Evolutionary conservation across 2,888 invertebrate genomes (phyloP).

Genomic region (Rhamphomyia laevipes): DNA sequence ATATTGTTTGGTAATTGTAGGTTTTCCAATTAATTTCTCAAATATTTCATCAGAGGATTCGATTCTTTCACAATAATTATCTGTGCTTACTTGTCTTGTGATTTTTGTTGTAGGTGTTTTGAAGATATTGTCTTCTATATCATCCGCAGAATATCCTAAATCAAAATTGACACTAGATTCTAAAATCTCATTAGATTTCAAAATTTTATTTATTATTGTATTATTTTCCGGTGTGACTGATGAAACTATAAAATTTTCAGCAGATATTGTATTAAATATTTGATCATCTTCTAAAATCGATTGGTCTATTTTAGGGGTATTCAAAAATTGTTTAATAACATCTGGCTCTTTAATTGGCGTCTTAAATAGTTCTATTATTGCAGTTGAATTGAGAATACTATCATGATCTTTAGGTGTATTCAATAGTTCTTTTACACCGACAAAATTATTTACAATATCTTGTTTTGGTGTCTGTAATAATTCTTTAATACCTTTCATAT

Average conservation of each 20-base stretch:
- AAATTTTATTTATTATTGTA: too few relatives aligned
- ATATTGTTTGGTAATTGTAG: conserved; percentile 14
- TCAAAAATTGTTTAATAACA: not conserved
- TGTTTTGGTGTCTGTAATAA: conserved; percentile 1
- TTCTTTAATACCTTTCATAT: not conserved
- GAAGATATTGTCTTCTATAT: conserved; percentile 28
- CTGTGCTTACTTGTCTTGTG: too few relatives aligned
- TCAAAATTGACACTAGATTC: too few relatives aligned
- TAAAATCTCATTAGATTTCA: too few relatives aligned
- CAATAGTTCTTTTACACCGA: conserved; percentile 4
- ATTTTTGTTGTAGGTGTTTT: conserved; percentile 19
- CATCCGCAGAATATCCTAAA: conserved; percentile 10
- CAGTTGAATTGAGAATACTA: not conserved
- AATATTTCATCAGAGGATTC: conserved; percentile 21
- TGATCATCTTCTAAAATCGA: conserved; percentile 14
- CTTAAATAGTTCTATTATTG: conserved; percentile 4
- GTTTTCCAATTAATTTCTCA: conserved; percentile 21
- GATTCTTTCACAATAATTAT: conserved; percentile 5
- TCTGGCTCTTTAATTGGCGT: not conserved
- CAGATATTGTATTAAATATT: conserved; percentile 30
- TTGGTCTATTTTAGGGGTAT: too few relatives aligned
- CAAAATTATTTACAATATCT: conserved; percentile 9
- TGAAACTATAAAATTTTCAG: conserved; percentile 27
- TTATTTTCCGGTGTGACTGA: conserved; percentile 21
- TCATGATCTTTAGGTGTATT: conserved; percentile 7